These are phyloP conservation scores for Anableps anableps DNA, from an alignment of 2,797 vertebrate species.

Conservation along the genomic window DNA sequence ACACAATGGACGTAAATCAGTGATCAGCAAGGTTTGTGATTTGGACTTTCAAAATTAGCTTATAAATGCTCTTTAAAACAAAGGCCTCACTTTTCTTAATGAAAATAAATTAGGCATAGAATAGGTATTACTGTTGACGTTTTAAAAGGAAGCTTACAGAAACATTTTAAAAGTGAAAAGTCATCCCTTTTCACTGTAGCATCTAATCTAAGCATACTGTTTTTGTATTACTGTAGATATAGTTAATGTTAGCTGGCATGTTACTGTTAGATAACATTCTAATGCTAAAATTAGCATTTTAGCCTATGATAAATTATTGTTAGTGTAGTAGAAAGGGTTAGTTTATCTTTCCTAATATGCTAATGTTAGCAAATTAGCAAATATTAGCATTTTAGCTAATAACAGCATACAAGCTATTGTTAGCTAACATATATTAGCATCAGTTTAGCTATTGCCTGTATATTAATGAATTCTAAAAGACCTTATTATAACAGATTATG, in stretches of 20 bases:
- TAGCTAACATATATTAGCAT: background rate
- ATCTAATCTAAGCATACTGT: no score
- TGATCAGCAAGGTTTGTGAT: background rate
- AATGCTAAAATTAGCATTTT: background rate
- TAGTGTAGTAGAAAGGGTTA: background rate
- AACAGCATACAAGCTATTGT: background rate
- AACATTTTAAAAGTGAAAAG: background rate
- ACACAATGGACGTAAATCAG: background rate
- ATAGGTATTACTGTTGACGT: background rate
- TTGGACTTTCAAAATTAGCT: background rate
- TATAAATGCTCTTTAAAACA: background rate
- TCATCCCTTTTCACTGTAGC: background rate
- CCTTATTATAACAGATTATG: background rate
- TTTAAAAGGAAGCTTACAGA: background rate
- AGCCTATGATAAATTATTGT: background rate
- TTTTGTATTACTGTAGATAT: background rate
- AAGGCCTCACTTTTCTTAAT: background rate
- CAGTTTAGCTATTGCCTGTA: background rate
- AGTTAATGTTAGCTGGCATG: background rate
- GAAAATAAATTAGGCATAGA: background rate
- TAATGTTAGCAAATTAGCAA: background rate
- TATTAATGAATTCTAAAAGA: background rate
- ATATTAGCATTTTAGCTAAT: background rate
- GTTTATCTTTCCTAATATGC: background rate
- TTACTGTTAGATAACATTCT: background rate